A percentile compares a stretch with the other conserved stretches of the same genome.
phyloP scores from a whole-genome alignment of 2,888 invertebrate genomes.

The Rhingia rostrata region DNA sequence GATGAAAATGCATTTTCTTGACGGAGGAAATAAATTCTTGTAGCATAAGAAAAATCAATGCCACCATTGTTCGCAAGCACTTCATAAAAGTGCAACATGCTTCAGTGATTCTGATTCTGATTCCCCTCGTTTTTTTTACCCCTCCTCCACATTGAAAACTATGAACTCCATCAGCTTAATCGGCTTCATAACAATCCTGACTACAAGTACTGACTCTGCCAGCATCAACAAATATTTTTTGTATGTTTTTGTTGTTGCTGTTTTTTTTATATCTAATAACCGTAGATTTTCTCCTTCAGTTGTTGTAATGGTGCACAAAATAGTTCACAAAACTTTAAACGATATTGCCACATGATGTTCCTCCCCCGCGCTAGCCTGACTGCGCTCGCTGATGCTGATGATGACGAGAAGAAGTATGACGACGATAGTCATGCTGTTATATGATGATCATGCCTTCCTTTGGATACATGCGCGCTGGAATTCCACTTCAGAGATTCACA shows the following conservation, averaged over 20 bases:
- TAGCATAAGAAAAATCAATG: constrained; percentile 60
- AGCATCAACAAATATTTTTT: constrained; percentile 21
- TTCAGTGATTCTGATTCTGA: constrained; percentile 59
- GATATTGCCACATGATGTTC: constrained; percentile 54
- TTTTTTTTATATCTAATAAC: constrained; percentile 53
- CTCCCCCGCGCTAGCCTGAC: constrained; percentile 19
- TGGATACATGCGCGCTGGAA: constrained; percentile 52
- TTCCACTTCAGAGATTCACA: constrained; percentile 62
- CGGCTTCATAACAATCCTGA: constrained; percentile 16
- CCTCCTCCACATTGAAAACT: constrained; percentile 15
- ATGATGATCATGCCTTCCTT: constrained; percentile 57
- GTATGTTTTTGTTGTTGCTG: background rate
- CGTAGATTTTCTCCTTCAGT: constrained; percentile 45
- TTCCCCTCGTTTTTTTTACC: constrained; percentile 3
- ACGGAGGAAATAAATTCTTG: constrained; percentile 43
- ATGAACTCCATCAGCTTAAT: constrained; percentile 9
- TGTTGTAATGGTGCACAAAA: constrained; percentile 64
- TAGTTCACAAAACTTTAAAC: constrained; percentile 64
- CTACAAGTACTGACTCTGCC: constrained; percentile 1
- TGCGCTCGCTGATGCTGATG: constrained; percentile 23
- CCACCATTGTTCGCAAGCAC: constrained; percentile 69
- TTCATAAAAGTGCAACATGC: constrained; percentile 72
- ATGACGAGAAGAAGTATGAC: constrained; percentile 67
- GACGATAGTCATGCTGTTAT: constrained; percentile 46
- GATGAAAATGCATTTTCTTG: constrained; percentile 48